Evolutionary conservation across 1,140 invertebrate genomes (phyloP).

Genomic region (Tetramorium alpestre): DNA sequence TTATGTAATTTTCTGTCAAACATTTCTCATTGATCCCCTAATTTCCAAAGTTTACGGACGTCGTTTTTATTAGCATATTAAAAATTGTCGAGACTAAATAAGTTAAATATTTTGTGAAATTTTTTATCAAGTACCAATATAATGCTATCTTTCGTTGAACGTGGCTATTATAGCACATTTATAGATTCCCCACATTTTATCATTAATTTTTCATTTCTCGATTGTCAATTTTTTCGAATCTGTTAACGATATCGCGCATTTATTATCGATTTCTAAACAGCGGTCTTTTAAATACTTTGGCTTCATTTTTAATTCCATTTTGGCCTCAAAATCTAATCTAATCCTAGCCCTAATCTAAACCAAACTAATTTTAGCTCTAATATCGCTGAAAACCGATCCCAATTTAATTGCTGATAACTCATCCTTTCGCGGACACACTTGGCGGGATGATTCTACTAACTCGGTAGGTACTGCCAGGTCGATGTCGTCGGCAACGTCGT

Average conservation of each 20-base stretch:
- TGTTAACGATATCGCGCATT: background rate
- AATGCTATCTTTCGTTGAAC: background rate
- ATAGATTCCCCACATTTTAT: background rate
- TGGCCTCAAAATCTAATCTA: background rate
- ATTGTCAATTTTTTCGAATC: background rate
- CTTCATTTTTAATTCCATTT: background rate
- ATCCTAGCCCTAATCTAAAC: too few relatives aligned
- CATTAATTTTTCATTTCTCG: background rate
- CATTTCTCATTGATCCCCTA: background rate
- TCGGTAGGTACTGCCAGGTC: slow-evolving; percentile 22
- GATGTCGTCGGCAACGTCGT: slow-evolving; percentile 28
- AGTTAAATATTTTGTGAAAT: background rate
- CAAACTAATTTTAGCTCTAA: background rate
- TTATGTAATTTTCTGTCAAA: background rate
- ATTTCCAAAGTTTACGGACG: background rate
- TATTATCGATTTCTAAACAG: background rate
- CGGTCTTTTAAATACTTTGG: background rate
- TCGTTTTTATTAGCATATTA: background rate
- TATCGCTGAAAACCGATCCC: background rate
- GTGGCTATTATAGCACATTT: background rate
- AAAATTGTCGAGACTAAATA: background rate
- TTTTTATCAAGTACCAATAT: background rate
- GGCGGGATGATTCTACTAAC: background rate
- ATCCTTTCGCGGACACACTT: background rate
- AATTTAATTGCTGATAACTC: background rate